Base-by-base conservation (phyloP, 2,888 invertebrate species). In the Hipparchia sbordonii region DNA sequence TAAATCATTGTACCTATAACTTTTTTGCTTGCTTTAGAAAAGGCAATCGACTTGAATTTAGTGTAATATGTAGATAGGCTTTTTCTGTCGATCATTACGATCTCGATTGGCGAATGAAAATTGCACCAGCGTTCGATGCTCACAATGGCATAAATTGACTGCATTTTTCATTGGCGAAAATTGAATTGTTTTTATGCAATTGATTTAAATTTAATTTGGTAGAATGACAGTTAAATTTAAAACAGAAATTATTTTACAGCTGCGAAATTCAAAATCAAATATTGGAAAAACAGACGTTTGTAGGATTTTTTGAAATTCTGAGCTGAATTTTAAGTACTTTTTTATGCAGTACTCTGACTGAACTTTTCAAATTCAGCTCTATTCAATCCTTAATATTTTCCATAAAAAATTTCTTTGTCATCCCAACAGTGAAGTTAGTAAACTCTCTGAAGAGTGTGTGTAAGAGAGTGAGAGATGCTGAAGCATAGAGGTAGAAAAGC, bases 161-260 rank as follows among this genome's bases (percentile, higher is more conserved):
- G 67, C 67, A 72, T 67, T 72, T 67, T 72, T 72, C 56, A 72
- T 62, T 46, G 67, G 57, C 54, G 71, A 52, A 71, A 67, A 71
- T 72, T 72, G 54, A 72, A 57, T 72, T 72, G 62, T 61, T 56
- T 71, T 67, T 48, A 72, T 74, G 65, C 57, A 68, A 72, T 62
- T 68, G 74, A 73, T 69, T 74, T 72, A 59, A 68, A 72, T 76
- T 72, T 74, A 72, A 73, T 72, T 66, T 68, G 46, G 59, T 65
- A 60, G 63, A 71, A 13, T 60, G 60, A 52, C 61, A 61, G 33
- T 69, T 69, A 46, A 48, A 59, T 69, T 69, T 61, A 39, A 61
- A 52, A 39, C 39, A 61, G 51, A 61, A 61, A 61, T 60, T 69
- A 69, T 52, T 52, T 61, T 45, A 60, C 69, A 61, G 52, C 7